Percentiles rank a stretch among this genome's conserved stretches.
Evolutionary conservation across 2,888 invertebrate genomes (phyloP).

Genomic region (Netelia virgata): DNA sequence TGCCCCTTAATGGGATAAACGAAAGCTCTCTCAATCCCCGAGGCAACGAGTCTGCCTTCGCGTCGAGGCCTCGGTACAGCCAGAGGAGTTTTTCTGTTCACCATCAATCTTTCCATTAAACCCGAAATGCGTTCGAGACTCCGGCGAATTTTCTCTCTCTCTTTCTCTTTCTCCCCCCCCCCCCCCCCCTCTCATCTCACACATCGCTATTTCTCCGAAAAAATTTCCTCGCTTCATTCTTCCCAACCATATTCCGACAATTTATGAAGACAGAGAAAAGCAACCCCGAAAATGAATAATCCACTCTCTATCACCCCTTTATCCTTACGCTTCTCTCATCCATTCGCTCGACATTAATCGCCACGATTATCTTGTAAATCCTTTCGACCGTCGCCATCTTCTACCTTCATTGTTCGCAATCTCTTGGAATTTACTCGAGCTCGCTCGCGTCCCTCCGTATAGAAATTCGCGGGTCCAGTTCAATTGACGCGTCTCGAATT

Average conservation of each 20-base stretch:
- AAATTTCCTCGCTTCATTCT: neutral
- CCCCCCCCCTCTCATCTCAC: neutral
- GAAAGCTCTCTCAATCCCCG: constrained; percentile 12
- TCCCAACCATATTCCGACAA: neutral
- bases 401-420: constrained; percentile 8
- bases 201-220: neutral
- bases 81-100: constrained; percentile 30
- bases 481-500: neutral
- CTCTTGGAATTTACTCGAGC: neutral
- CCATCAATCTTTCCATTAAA: constrained; percentile 57
- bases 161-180: neutral
- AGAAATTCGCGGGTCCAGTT: constrained; percentile 10
- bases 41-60: neutral
- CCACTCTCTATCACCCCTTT: neutral
- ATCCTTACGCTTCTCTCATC: neutral
- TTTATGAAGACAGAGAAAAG: neutral
- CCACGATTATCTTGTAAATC: constrained; percentile 36
- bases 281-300: neutral
- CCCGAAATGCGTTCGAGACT: constrained; percentile 38
- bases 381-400: constrained; percentile 13
- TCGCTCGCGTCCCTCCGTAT: neutral
- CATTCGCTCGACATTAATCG: constrained; percentile 23
- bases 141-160: constrained; percentile 25
- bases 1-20: constrained; percentile 46
- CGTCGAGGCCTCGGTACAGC: neutral